phyloP scores from a whole-genome alignment of 2,113 vertebrate genomes.

The Hiodon tergisus region DNA sequence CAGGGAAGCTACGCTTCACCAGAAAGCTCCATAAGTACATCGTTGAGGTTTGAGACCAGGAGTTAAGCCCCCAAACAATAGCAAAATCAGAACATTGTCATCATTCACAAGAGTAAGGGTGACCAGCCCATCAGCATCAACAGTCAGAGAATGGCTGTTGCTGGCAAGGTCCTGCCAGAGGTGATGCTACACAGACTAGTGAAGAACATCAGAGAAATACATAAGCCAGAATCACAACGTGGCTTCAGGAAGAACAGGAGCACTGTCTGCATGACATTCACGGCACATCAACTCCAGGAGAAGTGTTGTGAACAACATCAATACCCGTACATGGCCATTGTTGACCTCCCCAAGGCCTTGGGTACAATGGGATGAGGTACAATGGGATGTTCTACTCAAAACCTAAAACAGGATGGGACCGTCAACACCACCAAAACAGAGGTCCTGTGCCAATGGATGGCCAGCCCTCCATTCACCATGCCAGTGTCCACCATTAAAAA shows the following conservation, averaged over 20 bases:
- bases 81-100: too few relatives aligned
- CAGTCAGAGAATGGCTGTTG: not conserved
- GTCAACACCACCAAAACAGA: not conserved
- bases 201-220: not conserved
- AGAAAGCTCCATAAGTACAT: too few relatives aligned
- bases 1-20: too few relatives aligned
- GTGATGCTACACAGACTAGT: not conserved
- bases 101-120: not conserved
- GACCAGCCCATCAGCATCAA: not conserved
- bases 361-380: too few relatives aligned
- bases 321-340: conserved; percentile 18
- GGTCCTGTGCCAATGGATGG: not conserved
- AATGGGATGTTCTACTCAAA: too few relatives aligned
- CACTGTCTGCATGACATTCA: conserved; percentile 24
- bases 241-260: conserved; percentile 24
- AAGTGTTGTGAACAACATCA: not conserved
- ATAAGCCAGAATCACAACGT: not conserved
- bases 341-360: not conserved
- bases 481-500: not conserved
- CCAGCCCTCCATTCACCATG: not conserved
- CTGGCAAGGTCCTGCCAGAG: not conserved
- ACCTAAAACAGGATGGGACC: not conserved
- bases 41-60: too few relatives aligned
- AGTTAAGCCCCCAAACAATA: too few relatives aligned
- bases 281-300: conserved; percentile 14